Conservation (phyloP, 2,888 invertebrate species). For the Xestobium rufovillosum region DNA sequence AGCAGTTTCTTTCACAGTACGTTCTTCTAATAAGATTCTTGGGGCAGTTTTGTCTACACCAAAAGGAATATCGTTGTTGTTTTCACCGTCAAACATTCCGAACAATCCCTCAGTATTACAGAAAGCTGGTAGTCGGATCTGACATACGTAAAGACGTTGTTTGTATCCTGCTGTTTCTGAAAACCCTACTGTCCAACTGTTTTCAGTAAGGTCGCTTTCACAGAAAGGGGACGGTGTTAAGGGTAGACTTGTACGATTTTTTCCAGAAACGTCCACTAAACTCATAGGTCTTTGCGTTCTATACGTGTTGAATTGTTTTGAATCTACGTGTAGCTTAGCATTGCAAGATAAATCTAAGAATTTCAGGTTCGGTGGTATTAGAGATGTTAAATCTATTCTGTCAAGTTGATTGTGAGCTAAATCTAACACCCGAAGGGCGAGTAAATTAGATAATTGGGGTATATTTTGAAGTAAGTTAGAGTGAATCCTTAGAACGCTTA, state of each 20-base stretch:
- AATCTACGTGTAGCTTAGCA: slow-evolving; percentile 72
- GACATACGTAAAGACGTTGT: slow-evolving; percentile 67
- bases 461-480: slow-evolving; percentile 70
- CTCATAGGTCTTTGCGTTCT: slow-evolving; percentile 74
- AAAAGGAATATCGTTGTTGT: slow-evolving; percentile 59
- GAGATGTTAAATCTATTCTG: slow-evolving; percentile 63
- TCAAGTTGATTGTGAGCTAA: slow-evolving; percentile 80
- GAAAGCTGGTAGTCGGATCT: slow-evolving; percentile 69
- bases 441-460: slow-evolving; percentile 68
- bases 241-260: slow-evolving; percentile 62
- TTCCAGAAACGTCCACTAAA: slow-evolving; percentile 76
- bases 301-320: slow-evolving; percentile 72
- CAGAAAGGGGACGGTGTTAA: slow-evolving; percentile 45
- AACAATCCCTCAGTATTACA: slow-evolving; percentile 75
- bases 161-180: slow-evolving; percentile 74
- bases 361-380: slow-evolving; percentile 76
- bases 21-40: slow-evolving; percentile 71
- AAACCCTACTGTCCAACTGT: slow-evolving; percentile 76
- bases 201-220: slow-evolving; percentile 54
- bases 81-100: slow-evolving; percentile 75
- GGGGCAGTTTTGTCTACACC: slow-evolving; percentile 69
- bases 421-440: slow-evolving; percentile 69
- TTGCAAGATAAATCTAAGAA: slow-evolving; percentile 82
- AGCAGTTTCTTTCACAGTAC: slow-evolving; percentile 71
- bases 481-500: slow-evolving; percentile 71